A percentile compares a stretch with the other conserved stretches of the same genome.
Evolutionary conservation across 2,888 invertebrate species (phyloP).

Genomic region (Globia sparganii): DNA sequence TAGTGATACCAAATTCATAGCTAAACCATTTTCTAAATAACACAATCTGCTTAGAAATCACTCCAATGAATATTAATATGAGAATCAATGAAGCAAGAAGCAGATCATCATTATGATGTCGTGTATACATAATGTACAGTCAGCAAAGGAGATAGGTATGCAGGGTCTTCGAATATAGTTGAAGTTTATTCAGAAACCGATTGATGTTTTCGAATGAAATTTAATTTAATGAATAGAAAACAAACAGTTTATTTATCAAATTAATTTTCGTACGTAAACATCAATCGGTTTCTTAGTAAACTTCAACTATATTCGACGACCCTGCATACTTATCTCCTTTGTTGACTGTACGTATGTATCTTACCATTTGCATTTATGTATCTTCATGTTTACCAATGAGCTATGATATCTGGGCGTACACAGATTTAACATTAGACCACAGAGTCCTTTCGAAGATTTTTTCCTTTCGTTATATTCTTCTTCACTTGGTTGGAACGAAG

Average conservation of each 20-base stretch:
- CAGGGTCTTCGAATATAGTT: too few species aligned
- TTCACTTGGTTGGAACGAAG: neutral
- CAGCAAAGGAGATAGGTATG: too few species aligned
- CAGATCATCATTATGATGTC: slow-evolving; percentile 33
- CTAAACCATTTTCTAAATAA: slow-evolving; percentile 17
- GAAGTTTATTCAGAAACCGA: too few species aligned
- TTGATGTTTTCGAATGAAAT: too few species aligned
- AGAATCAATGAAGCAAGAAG: slow-evolving; percentile 7
- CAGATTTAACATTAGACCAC: neutral
- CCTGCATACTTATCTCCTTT: too few species aligned
- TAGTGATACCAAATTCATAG: neutral
- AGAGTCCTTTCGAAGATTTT: neutral
- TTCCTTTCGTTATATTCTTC: neutral
- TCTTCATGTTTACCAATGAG: slow-evolving; percentile 39
- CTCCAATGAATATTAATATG: slow-evolving; percentile 10
- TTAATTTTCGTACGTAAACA: too few species aligned
- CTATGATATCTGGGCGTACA: neutral
- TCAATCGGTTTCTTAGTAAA: too few species aligned
- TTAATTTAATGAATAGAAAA: too few species aligned
- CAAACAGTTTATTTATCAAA: too few species aligned
- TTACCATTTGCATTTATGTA: neutral
- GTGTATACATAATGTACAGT: slow-evolving; percentile 33
- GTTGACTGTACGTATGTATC: too few species aligned
- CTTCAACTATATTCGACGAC: too few species aligned
- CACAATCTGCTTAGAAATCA: slow-evolving; percentile 26